phyloP scores from a whole-genome alignment of 2,888 invertebrate species.

The Argyra leucocephala region DNA sequence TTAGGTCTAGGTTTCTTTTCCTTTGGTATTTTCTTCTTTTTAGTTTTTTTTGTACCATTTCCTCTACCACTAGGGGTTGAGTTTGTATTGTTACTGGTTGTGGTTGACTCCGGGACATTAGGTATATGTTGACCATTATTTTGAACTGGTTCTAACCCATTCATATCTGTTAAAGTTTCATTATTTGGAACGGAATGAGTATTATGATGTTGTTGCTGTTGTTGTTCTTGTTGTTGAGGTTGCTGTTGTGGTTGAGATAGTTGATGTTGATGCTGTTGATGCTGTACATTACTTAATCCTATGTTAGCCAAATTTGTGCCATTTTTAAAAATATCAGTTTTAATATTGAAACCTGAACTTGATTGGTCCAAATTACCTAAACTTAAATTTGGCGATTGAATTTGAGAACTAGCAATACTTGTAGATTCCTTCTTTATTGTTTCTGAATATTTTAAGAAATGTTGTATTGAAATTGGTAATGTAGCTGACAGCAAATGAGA shows the following conservation, averaged over 20 bases:
- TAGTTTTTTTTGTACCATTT: constrained; percentile 40
- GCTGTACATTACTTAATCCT: constrained; percentile 40
- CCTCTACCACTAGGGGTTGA: constrained; percentile 35
- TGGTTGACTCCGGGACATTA: constrained; percentile 29
- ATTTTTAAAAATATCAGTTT: constrained; percentile 42
- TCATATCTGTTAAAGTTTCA: constrained; percentile 4
- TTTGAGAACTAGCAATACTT: constrained; percentile 36
- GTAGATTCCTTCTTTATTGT: constrained; percentile 45
- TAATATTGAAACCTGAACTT: constrained; percentile 34
- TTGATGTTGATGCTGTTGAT: constrained; percentile 31
- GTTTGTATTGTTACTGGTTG: constrained; percentile 44
- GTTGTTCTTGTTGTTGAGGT: constrained; percentile 5
- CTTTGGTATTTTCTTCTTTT: constrained; percentile 50
- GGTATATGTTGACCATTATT: constrained; percentile 14
- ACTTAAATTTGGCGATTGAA: constrained; percentile 39
- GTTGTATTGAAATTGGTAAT: constrained; percentile 45
- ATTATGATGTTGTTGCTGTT: not conserved
- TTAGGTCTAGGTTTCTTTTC: constrained; percentile 76
- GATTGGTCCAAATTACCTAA: constrained; percentile 34
- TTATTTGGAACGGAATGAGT: constrained; percentile 14
- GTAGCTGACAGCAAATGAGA: constrained; percentile 44
- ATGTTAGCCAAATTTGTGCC: constrained; percentile 40
- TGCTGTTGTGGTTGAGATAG: constrained; percentile 26
- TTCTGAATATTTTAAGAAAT: constrained; percentile 45
- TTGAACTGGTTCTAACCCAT: not conserved